A percentile compares a stretch with the other conserved stretches of the same genome.
Evolutionary conservation across 1,140 invertebrate genomes (phyloP).

Genomic region (Penaeus japonicus): DNA sequence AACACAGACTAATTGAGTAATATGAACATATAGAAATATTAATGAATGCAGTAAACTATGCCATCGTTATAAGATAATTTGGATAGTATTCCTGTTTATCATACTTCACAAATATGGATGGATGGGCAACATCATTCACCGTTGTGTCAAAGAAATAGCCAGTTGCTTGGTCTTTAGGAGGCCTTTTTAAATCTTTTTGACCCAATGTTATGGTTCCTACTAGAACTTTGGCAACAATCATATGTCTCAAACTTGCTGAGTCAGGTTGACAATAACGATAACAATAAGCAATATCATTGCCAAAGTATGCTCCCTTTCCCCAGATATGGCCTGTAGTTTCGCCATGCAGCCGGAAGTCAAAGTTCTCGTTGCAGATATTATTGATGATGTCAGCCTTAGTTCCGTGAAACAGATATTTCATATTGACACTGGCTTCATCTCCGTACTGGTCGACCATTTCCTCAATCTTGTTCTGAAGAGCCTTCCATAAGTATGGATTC

Average conservation of each 20-base stretch:
- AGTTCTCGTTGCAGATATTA: too few species aligned
- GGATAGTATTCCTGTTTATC: constrained; percentile 49
- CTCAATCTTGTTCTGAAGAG: too few species aligned
- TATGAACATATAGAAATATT: not conserved
- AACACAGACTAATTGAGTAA: not conserved
- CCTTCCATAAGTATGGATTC: too few species aligned
- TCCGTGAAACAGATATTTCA: too few species aligned
- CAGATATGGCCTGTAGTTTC: too few species aligned
- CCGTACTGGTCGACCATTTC: too few species aligned
- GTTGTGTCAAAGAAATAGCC: not conserved
- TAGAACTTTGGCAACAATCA: not conserved
- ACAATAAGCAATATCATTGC: too few species aligned
- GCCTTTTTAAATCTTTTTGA: not conserved
- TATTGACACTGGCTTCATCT: too few species aligned
- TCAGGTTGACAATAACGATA: not conserved
- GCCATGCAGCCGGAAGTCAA: too few species aligned
- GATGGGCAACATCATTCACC: not conserved
- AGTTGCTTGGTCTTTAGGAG: not conserved
- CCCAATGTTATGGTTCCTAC: not conserved
- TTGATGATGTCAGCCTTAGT: too few species aligned
- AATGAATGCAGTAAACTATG: not conserved
- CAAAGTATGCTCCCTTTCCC: too few species aligned
- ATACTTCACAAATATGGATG: constrained; percentile 44
- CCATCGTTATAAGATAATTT: constrained; percentile 31
- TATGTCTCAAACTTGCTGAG: not conserved